Evolutionary conservation across 1,140 invertebrate species (phyloP).

Genomic region (Nephila pilipes): DNA sequence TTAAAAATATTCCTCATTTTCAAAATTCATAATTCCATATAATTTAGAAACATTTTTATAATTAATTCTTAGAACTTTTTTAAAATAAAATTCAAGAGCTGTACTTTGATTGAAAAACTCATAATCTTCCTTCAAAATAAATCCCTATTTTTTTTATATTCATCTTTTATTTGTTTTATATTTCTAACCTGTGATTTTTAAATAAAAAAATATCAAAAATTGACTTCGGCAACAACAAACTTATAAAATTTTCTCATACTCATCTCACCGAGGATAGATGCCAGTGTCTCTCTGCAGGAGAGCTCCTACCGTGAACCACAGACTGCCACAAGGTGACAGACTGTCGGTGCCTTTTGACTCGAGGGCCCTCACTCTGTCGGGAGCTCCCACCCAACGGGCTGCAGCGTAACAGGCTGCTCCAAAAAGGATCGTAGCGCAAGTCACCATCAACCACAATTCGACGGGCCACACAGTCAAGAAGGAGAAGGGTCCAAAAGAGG

Average conservation of each 20-base stretch:
- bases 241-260: background rate
- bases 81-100: too few relatives aligned
- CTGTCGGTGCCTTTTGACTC: constrained; percentile 64
- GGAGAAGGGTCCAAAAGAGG: constrained; percentile 11
- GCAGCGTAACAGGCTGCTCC: background rate
- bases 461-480: constrained; percentile 35
- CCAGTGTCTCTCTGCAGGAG: constrained; percentile 48
- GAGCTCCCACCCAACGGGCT: constrained; percentile 10
- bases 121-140: too few relatives aligned
- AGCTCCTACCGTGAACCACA: constrained; percentile 24
- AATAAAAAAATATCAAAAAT: too few relatives aligned
- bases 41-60: too few relatives aligned
- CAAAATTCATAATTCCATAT: too few relatives aligned
- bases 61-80: too few relatives aligned
- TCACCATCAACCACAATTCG: background rate
- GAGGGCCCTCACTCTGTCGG: constrained; percentile 61
- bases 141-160: too few relatives aligned
- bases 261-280: constrained; percentile 65
- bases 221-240: too few relatives aligned
- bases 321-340: constrained; percentile 56
- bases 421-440: background rate
- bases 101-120: too few relatives aligned
- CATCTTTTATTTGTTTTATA: too few relatives aligned
- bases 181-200: too few relatives aligned
- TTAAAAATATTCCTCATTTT: too few relatives aligned